Evolutionary conservation across 2,113 vertebrate species (phyloP).

Genomic region (Gopherus evgoodei): DNA sequence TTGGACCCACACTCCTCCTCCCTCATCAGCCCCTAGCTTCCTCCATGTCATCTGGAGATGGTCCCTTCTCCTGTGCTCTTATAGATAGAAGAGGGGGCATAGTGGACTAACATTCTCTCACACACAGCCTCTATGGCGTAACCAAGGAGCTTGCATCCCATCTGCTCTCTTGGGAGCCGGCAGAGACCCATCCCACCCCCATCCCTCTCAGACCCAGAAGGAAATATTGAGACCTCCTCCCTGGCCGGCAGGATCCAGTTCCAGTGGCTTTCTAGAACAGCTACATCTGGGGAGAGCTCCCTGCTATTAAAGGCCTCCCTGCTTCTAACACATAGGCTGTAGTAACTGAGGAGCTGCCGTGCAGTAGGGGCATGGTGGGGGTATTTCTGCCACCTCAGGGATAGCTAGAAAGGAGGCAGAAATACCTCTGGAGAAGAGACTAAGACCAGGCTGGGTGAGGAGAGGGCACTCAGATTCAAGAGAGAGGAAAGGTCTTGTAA

Average conservation of each 20-base stretch:
- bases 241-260: background rate
- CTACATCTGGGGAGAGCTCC: background rate
- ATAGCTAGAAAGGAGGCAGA: background rate
- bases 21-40: too few species aligned
- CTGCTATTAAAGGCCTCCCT: too few species aligned
- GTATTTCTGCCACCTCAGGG: background rate
- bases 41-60: too few species aligned
- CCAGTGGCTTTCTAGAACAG: background rate
- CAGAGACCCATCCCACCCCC: too few species aligned
- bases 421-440: background rate
- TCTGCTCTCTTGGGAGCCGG: background rate
- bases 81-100: too few species aligned
- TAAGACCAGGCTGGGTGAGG: background rate
- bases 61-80: too few species aligned
- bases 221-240: background rate
- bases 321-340: background rate
- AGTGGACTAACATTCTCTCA: too few species aligned
- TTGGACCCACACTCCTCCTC: too few species aligned
- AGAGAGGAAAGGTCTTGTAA: background rate
- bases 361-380: background rate
- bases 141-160: background rate
- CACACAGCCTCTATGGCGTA: too few species aligned
- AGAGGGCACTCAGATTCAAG: background rate
- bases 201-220: background rate
- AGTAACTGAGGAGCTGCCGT: background rate